Evolutionary conservation across 2,797 vertebrate genomes (phyloP), one percentile per base, ranked within the genome.

Genomic region (Acomys russatus): DNA sequence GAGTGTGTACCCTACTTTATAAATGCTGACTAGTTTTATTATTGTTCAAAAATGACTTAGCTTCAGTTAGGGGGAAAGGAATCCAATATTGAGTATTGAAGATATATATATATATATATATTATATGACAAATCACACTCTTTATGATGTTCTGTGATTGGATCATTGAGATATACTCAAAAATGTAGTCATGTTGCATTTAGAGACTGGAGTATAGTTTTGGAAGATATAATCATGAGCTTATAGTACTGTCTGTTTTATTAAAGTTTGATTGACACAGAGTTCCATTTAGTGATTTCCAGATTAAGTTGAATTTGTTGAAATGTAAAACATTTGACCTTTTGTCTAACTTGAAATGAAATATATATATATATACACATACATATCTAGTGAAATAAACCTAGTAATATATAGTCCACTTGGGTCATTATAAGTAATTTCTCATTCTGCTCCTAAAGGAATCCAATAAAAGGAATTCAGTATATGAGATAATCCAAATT

Each of bases 401-500:
- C 30, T 49, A 74, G 61, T 20, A 61, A 87, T 90, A n/a, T 86
- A 3, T 85, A 63, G 92, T 80, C 33, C 51, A 71, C 28, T 66
- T 44, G 88, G 35, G 9, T 74, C 70, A 79, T 18, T 84, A n/a
- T 70, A 80, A 84, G 84, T 96, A 12, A 92, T 95, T 92, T 88
- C 15, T 79, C 66, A 86, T 59, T 30, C 17, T 92, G 3, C 35
- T 95, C 71, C 35, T 54, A 89, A 66, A 63, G 63, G 61, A 49
- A 49, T 84, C 5, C 38, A 66, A 49, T 22, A 66, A 49, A 54
- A 86, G 18, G 38, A 95, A 92, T 89, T 79, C 35, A 92, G n/a
- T 64, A 30, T 23, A 49, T 74, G 20, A 80, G 73, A 64, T 92
- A 56, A 56, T 44, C 44, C 44, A 44, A 33, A 70, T 90, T 71